Base-by-base conservation (phyloP, 2,888 invertebrate species). In the Epinotia bilunana region DNA sequence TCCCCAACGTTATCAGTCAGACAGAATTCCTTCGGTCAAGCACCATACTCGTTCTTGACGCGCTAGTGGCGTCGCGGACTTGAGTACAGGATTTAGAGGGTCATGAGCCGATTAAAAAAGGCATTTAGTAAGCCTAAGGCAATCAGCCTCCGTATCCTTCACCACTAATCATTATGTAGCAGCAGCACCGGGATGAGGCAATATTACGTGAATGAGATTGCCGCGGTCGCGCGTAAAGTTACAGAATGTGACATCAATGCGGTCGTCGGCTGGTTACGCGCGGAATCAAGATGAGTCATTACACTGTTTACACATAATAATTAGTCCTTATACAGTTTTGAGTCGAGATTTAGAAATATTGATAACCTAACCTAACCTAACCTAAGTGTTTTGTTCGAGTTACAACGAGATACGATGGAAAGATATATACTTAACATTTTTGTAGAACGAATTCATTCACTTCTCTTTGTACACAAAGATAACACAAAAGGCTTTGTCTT, bases 191-290 rank as follows among this genome's bases (percentile, higher is more conserved):
- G 11, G 55, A 13, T 74, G 70, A 60, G 53, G 74, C 69, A 74
- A 74, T 20, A 74, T 58, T 74, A 74, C 70, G 74, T 63, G 74
- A 70, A 58, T 1, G 70, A 58, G 70, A 63, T 49, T 64, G 46
- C 63, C 58, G 74, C 74, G 74, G 74, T 13, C 46, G 63, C 74
- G 63, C 74, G 63, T 74, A 69, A 55, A 61, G 46, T 69, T 69
- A 49, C 74, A 43, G 33, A 57, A 57, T 63, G 57, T 39, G 68
- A 23, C 68, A 68, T 39, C 49, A 20, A 20, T 39, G 55, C 6
- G 43, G 62, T 43, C 63, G 62, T 53, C 39, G 33, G 60, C 20
- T 43, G 57, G 62, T 39, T 13, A 49, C 43, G 63, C 69, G 18
- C 18, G 63, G 74, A 63, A 74, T 74, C 23, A n/a, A 57, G 62